Evolutionary conservation across 2,113 vertebrate genomes (phyloP), one percentile per base, ranked within the genome.

Genomic region (Perognathus longimembris): DNA sequence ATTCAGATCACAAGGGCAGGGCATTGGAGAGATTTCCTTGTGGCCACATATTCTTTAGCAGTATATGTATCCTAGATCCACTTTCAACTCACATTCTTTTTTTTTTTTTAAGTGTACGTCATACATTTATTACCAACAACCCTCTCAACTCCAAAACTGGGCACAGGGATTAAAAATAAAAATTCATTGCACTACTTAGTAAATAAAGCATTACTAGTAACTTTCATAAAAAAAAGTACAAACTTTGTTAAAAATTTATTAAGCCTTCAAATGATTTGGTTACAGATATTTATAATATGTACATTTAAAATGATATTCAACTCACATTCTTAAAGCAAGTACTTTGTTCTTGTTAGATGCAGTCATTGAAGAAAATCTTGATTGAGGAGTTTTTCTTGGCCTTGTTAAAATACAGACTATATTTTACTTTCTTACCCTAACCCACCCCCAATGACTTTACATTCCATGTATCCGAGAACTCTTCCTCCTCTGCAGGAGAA

Each of bases 201-300:
- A 99, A n/a, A n/a, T n/a, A 74, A 99, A 99, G 99, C 99, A 98
- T 99, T 98, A 99, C 99, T 99, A 99, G 98, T 99, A 99, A 99
- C 98, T 99, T 98, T 99, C 99, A 99, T 99, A 99, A 99, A 99
- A 99, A 70, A 99, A 99, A 98, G 98, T 99, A 99, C 99, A 99
- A 99, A 99, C 98, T 99, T 98, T 99, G 98, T 99, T 99, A 99
- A 99, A 99, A 99, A 99, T 98, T 98, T 99, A 99, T 98, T 98
- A 99, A 99, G 98, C 98, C 98, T 99, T 99, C 99, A 99, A 99
- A 99, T 98, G 97, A 99, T 99, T 99, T 99, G 99, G 99, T 99
- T 99, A 99, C 99, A 99, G 98, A 98, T 99, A 98, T 98, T 98
- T 98, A 99, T 99, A 98, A 99, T 99, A 99, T 91, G 77, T 96